A percentile compares a stretch with the other conserved stretches of the same genome.
phyloP scores from a whole-genome alignment of 2,888 invertebrate species.

The Smittia aterrima region DNA sequence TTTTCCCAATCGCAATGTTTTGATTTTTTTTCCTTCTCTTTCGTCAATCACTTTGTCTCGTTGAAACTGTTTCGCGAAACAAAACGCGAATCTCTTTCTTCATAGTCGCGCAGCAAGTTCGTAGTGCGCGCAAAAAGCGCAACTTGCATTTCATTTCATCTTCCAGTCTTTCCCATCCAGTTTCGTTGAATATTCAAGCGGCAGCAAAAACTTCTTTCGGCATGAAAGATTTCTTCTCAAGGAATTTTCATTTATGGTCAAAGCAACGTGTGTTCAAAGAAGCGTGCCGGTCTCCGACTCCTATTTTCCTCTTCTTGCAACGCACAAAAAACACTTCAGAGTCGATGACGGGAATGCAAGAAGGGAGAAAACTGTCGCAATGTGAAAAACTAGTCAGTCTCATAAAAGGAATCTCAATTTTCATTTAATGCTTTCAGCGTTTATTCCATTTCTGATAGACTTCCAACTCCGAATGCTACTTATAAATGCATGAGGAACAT shows the following conservation, averaged over 20 bases:
- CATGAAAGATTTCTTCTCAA: not conserved
- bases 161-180: not conserved
- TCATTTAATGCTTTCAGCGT: not conserved
- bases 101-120: not conserved
- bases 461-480: not conserved
- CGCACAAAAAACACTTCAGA: slow-evolving; percentile 2
- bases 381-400: slow-evolving; percentile 18
- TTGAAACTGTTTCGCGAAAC: not conserved
- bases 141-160: not conserved
- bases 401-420: slow-evolving; percentile 18
- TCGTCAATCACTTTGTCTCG: slow-evolving; percentile 12
- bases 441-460: slow-evolving; percentile 13
- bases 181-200: slow-evolving; percentile 22
- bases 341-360: not conserved
- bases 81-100: not conserved
- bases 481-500: not conserved
- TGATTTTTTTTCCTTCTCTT: not conserved
- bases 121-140: not conserved
- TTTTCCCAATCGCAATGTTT: not conserved
- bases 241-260: slow-evolving; percentile 20
- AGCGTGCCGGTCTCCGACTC: slow-evolving; percentile 21
- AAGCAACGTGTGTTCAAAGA: slow-evolving; percentile 18
- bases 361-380: not conserved
- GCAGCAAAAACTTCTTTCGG: slow-evolving; percentile 4
- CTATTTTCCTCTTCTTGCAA: not conserved